These are phyloP conservation scores for Eira barbara DNA, from an alignment of 2,113 vertebrate genomes.

Conservation along the genomic window DNA sequence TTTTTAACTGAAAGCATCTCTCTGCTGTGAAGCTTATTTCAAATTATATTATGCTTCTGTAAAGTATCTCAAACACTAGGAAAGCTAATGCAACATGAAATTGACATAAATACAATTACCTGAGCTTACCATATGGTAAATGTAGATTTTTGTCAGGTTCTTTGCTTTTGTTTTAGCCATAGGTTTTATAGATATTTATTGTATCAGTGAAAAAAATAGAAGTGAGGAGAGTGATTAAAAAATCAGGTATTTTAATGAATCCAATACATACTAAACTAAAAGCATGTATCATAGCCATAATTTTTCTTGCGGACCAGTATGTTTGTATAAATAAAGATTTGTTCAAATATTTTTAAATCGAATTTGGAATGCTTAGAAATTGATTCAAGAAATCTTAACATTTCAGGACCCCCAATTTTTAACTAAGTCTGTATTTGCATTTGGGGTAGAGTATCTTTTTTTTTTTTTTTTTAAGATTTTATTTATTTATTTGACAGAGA, in stretches of 20 bases:
- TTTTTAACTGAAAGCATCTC: not conserved
- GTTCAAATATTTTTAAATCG: not conserved
- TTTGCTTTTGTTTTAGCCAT: conserved; percentile 8
- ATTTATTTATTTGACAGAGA: too few relatives aligned
- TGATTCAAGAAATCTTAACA: not conserved
- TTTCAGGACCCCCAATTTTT: not conserved
- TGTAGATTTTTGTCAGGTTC: not conserved
- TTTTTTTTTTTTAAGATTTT: too few relatives aligned
- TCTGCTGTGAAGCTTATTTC: not conserved
- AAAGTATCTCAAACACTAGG: not conserved
- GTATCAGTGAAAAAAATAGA: not conserved
- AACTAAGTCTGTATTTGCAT: not conserved
- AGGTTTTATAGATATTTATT: not conserved
- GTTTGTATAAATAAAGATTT: not conserved
- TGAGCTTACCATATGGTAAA: not conserved
- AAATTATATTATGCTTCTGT: not conserved
- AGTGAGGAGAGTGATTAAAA: not conserved
- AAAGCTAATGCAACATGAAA: not conserved
- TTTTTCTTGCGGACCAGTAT: not conserved
- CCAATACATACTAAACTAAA: not conserved
- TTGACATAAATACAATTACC: not conserved
- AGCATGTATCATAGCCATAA: not conserved
- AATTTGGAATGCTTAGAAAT: not conserved
- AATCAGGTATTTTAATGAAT: not conserved
- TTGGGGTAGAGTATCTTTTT: not conserved